Evolutionary conservation across 1,140 invertebrate genomes (phyloP), one percentile per base, ranked within the genome.

Genomic region (Bradysia coprophila): DNA sequence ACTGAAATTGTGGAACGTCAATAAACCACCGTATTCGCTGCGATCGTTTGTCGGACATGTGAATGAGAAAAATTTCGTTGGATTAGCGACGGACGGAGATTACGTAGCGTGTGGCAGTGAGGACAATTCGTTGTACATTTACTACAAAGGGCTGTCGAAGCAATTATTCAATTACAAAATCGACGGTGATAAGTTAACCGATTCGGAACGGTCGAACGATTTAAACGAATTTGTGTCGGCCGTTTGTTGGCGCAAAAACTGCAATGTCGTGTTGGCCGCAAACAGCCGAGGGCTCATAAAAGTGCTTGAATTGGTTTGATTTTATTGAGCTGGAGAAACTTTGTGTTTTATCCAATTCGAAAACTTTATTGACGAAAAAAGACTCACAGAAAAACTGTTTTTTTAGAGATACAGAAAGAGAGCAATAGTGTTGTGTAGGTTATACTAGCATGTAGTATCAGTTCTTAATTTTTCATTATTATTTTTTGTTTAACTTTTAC

Each of bases 1-100:
- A 54, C 62, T 96, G 5, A 92, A 94, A 63, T 71, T 97, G 57
- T 96, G 92, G 92, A 83, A 82, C 54, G 76, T 94, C 1, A 78
- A 81, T 48, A 72, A 73, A 49, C 66, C 66, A 8, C 73, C 81
- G 6, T 71, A 84, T 44, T 92, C 84, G 63, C 59, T 90, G 28
- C 68, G 87, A 34, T 88, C 89, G 1, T 91, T 94, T 63, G 76
- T 80, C n/a, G 88, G 87, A 2, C 91, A 97, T 64, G 72, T 82
- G 1, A 97, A 97, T 62, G 92, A 96, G 59, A 96, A 95, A 58
- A 95, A 95, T 61, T 97, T 96, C 68, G 90, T 97, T 9, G 92
- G 92, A 0, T 61, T 97, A n/a, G 88, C 90, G 0, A 93, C 89
- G 0, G 87, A 95, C 65, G 90, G 89, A 2, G 82, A 91, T 56